phyloP scores from a whole-genome alignment of 2,113 vertebrate genomes.

The Hippocampus zosterae region DNA sequence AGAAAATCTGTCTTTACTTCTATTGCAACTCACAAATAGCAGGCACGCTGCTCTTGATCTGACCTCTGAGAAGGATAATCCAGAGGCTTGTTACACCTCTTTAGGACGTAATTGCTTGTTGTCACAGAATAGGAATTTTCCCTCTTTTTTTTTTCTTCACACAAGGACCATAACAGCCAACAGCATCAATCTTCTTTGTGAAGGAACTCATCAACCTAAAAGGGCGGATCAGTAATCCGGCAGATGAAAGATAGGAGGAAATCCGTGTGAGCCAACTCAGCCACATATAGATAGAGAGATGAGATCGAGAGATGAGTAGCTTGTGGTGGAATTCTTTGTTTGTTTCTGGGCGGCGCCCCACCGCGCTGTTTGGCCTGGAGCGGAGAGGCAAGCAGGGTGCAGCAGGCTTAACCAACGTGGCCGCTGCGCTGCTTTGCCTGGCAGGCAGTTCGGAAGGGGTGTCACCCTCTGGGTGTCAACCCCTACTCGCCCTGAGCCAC shows the following conservation, averaged over 20 bases:
- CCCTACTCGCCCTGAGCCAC: slow-evolving; percentile 21
- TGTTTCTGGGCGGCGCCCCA: slow-evolving; percentile 20
- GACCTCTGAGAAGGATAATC: slow-evolving; percentile 54
- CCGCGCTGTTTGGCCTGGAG: slow-evolving; percentile 34
- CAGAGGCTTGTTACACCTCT: slow-evolving; percentile 54
- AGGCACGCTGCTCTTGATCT: slow-evolving; percentile 25
- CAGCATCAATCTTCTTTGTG: slow-evolving; percentile 55
- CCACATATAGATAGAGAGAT: neutral
- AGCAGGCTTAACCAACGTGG: slow-evolving; percentile 18
- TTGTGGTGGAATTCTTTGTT: slow-evolving; percentile 38
- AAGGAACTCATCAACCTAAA: slow-evolving; percentile 51
- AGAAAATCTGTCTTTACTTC: slow-evolving; percentile 21
- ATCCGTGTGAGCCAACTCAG: slow-evolving; percentile 32
- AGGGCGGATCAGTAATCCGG: slow-evolving; percentile 53
- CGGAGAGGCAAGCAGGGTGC: slow-evolving; percentile 5
- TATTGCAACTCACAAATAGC: slow-evolving; percentile 18
- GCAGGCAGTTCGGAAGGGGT: slow-evolving; percentile 13
- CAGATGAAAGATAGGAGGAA: slow-evolving; percentile 51
- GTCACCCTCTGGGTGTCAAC: slow-evolving; percentile 33
- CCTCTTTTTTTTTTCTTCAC: slow-evolving; percentile 22
- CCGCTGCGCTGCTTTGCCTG: slow-evolving; percentile 5
- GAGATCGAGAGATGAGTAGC: neutral
- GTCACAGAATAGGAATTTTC: slow-evolving; percentile 60
- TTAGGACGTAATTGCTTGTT: slow-evolving; percentile 66
- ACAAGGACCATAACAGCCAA: slow-evolving; percentile 44